Conservation (phyloP, 2,797 vertebrate genomes). For the Anguilla obscura region DNA sequence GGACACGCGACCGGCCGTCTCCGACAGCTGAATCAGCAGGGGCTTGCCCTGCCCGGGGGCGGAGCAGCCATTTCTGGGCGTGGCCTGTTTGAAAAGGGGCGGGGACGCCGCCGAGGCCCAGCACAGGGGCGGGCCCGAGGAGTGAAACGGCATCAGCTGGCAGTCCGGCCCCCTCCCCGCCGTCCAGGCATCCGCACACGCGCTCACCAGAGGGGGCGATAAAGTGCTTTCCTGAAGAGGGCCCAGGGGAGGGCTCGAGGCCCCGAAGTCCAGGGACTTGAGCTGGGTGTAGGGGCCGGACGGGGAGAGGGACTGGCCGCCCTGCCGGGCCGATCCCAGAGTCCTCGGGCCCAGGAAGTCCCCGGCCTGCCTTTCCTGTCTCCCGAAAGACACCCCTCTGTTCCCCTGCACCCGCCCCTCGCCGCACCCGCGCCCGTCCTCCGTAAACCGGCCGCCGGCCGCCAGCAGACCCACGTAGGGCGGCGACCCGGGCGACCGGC, state of each 20-base stretch:
- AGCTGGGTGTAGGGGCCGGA: neutral
- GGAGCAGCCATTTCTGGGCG: constrained; percentile 34
- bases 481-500: neutral
- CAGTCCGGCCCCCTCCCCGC: constrained; percentile 5
- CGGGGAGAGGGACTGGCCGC: neutral
- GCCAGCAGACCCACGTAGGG: neutral
- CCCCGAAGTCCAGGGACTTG: neutral
- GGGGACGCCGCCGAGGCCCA: neutral
- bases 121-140: neutral
- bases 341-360: neutral
- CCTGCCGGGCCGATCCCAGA: neutral
- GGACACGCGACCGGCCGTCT: constrained; percentile 46
- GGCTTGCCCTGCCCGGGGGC: constrained; percentile 32
- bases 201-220: constrained; percentile 28
- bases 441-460: neutral
- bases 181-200: constrained; percentile 21
- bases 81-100: neutral
- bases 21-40: constrained; percentile 48
- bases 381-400: neutral
- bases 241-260: neutral
- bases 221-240: constrained; percentile 35
- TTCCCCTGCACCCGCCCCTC: neutral
- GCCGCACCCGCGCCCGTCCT: neutral
- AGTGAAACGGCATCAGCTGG: constrained; percentile 30
- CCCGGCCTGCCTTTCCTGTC: neutral